Evolutionary conservation across 2,888 invertebrate genomes (phyloP), one percentile per base, ranked within the genome.

Genomic region (Stegana nigrithorax): DNA sequence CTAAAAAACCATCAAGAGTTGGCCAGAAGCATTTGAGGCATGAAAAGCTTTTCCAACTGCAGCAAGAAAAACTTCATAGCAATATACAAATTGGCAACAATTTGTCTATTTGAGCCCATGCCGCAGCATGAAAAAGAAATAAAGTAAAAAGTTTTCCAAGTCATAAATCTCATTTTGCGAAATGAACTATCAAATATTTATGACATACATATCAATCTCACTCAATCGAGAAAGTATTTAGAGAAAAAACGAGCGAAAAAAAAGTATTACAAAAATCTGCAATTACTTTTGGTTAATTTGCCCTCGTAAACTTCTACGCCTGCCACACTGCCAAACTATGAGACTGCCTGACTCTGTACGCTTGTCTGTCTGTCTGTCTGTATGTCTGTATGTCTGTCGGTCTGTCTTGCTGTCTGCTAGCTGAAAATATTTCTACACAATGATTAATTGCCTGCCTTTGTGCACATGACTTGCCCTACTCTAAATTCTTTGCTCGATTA

Each of bases 121-220:
- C 45, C 32, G 14, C 67, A 65, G 68, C 71, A 71, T 75, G 78
- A 75, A 77, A 77, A 71, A 75, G 72, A 75, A 75, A 75, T 75
- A 75, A 75, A n/a, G n/a, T n/a, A 36, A 36, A 36, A 36, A 36
- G 5, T 5, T 39, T 39, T 17, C 73, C 75, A 75, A 73, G 75
- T 66, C 72, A 77, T 75, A 77, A 75, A 75, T 75, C 78, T 75
- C 71, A 67, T 1, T 63, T 72, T 67, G 72, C 51, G 63, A 75
- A 78, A 72, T 75, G 71, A 56, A 71, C 68, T 71, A 67, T 65
- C 73, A 75, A 72, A 75, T 77, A 63, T 74, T 75, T 14, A 39
- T 39, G 39, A 39, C 2, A 8, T 14, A n/a, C 10, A 36, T 36
- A 36, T 36, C 36, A 10, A 36, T 36, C 14, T 10, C 36, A 14